Percentiles rank a stretch among this genome's conserved stretches.
phyloP scores from a whole-genome alignment of 2,888 invertebrate species.

The Callyntrura sp. region DNA sequence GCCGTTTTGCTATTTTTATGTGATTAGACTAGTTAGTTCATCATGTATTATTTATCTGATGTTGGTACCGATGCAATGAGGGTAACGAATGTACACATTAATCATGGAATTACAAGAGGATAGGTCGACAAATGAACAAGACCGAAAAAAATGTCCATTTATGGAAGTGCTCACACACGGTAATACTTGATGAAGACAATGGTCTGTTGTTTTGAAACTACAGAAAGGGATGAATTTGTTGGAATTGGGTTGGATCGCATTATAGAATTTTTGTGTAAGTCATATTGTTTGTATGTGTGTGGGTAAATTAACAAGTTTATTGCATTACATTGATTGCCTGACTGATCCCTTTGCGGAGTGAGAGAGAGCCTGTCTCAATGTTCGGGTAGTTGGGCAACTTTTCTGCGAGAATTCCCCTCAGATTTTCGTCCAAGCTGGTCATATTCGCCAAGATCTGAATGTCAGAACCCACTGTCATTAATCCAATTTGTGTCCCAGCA shows the following conservation, averaged over 20 bases:
- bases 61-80: constrained; percentile 6
- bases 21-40: constrained; percentile 52
- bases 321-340: constrained; percentile 84
- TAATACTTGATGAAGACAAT: neutral
- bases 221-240: constrained; percentile 15
- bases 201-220: no score
- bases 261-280: constrained; percentile 5
- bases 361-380: constrained; percentile 81
- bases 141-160: neutral
- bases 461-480: constrained; percentile 84
- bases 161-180: constrained; percentile 12
- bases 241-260: neutral
- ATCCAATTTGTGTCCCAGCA: constrained; percentile 85
- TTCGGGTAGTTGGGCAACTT: constrained; percentile 84
- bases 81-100: neutral
- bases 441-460: constrained; percentile 83
- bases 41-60: constrained; percentile 24
- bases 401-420: constrained; percentile 81
- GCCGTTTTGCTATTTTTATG: constrained; percentile 33
- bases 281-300: constrained; percentile 47
- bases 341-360: constrained; percentile 83
- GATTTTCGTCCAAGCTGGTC: constrained; percentile 81
- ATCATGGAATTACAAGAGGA: no score
- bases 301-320: constrained; percentile 80
- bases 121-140: constrained; percentile 45